These are phyloP conservation scores for Mus spicilegus DNA, from an alignment of 2,113 vertebrate species.

Conservation along the genomic window DNA sequence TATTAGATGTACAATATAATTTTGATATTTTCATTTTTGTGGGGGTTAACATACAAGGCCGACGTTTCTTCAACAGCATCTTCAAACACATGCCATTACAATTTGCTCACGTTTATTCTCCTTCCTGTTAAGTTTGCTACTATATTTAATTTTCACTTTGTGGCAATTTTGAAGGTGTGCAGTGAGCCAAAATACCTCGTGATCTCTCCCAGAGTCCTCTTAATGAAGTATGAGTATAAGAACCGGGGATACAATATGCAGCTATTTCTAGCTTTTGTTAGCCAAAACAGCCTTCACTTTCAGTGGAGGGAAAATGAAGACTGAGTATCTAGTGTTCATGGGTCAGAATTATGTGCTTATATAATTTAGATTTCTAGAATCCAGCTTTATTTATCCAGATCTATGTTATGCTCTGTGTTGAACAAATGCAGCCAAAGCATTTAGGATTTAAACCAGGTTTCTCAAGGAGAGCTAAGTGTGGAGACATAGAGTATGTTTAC, in stretches of 20 bases:
- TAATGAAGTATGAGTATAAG: neutral
- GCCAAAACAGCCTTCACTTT: conserved; percentile 21
- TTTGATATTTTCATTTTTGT: neutral
- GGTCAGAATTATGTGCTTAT: neutral
- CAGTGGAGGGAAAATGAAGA: conserved; percentile 11
- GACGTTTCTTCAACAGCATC: neutral
- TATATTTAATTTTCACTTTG: neutral
- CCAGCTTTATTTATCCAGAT: neutral
- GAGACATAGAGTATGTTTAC: conserved; percentile 38
- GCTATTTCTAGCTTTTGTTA: conserved; percentile 23
- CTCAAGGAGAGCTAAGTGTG: conserved; percentile 6
- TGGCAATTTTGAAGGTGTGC: conserved; percentile 17
- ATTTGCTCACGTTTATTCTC: neutral
- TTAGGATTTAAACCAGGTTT: conserved; percentile 64
- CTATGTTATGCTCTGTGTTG: conserved; percentile 25
- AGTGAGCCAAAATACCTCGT: conserved; percentile 14
- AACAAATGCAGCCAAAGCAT: neutral
- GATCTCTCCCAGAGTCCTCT: conserved; percentile 4
- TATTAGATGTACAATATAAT: neutral
- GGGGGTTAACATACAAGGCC: neutral
- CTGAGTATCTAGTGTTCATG: neutral
- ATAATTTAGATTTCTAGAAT: conserved; percentile 36
- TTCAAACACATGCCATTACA: neutral
- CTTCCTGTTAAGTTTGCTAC: neutral
- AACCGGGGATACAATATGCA: neutral